phyloP scores from a whole-genome alignment of 1,140 invertebrate genomes.

The Orchesella cincta region DNA sequence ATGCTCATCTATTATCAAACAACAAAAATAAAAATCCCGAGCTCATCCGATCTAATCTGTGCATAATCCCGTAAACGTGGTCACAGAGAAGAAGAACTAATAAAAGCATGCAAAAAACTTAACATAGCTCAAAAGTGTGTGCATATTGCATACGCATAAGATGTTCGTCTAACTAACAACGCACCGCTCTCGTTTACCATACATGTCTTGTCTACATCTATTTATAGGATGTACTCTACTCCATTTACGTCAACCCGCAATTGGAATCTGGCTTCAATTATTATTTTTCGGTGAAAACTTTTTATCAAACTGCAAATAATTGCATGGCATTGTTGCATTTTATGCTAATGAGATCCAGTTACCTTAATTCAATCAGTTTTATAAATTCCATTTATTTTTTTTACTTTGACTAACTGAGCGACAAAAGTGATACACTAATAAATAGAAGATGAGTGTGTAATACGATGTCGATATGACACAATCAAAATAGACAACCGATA shows the following conservation, averaged over 20 bases:
- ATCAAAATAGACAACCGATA: no score
- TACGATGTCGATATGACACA: no score
- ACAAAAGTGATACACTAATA: no score
- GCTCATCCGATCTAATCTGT: background rate
- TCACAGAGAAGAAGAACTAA: background rate
- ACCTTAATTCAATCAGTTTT: no score
- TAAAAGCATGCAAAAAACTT: background rate
- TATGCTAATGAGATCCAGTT: no score
- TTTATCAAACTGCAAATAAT: background rate
- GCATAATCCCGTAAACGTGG: background rate
- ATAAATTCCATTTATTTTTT: no score
- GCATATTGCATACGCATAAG: background rate
- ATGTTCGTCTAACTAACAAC: no score
- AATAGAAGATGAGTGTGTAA: no score
- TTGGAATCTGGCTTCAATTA: background rate
- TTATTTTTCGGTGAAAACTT: background rate
- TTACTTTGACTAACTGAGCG: no score
- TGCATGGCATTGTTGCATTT: no score
- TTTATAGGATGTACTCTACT: background rate
- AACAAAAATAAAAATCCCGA: slow-evolving; percentile 17
- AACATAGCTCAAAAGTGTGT: background rate
- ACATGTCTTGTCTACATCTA: no score
- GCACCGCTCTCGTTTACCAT: no score
- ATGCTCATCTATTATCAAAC: background rate
- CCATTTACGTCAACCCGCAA: background rate